phyloP scores from a whole-genome alignment of 2,797 vertebrate species.

The Intellagama lesueurii region DNA sequence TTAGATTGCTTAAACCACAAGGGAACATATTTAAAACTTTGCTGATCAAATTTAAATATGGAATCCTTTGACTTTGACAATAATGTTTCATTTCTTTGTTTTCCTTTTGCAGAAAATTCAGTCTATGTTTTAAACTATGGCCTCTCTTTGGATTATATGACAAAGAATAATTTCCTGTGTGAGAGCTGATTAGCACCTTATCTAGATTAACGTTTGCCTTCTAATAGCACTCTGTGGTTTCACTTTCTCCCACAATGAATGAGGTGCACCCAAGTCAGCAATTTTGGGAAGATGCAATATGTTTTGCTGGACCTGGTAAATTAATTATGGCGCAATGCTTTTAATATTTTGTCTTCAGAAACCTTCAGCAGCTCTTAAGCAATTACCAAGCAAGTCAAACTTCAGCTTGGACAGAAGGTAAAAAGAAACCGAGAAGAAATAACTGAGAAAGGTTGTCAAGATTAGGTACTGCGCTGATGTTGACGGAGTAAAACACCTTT shows the following conservation, averaged over 20 bases:
- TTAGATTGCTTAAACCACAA: not conserved
- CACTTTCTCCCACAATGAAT: not conserved
- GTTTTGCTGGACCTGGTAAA: not conserved
- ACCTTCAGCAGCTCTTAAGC: not conserved
- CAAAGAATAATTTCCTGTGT: constrained; percentile 10
- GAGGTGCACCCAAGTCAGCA: not conserved
- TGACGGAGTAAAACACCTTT: not conserved
- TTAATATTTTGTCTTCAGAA: not conserved
- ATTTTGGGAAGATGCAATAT: not conserved
- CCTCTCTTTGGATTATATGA: not conserved
- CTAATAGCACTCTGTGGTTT: not conserved
- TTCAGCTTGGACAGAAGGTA: not conserved
- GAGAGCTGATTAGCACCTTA: not conserved
- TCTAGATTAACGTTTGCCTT: constrained; percentile 8
- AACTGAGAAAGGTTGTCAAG: not conserved
- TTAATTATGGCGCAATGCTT: not conserved
- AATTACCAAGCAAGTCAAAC: not conserved
- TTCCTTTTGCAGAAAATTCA: not conserved
- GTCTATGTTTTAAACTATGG: not conserved
- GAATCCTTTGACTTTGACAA: not conserved
- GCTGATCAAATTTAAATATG: not conserved
- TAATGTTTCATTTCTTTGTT: not conserved
- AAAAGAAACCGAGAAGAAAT: not conserved
- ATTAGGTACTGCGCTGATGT: not conserved
- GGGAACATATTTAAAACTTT: not conserved